Evolutionary conservation across 2,113 vertebrate genomes (phyloP).

Genomic region (Rhinoderma darwinii): DNA sequence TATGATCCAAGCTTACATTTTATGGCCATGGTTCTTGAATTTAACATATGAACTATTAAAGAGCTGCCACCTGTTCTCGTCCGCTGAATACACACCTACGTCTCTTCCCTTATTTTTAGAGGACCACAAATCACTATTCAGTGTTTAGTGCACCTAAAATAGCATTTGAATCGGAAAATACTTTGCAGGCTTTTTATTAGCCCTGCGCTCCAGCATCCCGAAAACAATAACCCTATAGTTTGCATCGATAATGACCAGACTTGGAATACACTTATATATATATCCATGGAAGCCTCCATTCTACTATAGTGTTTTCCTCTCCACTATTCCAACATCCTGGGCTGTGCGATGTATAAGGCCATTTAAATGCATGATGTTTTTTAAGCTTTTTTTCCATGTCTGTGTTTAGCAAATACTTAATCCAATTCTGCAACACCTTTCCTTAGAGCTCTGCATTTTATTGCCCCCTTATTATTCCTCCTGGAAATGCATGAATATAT

Average conservation of each 20-base stretch:
- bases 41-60: no score
- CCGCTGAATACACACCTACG: no score
- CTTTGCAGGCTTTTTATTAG: background rate
- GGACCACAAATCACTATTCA: background rate
- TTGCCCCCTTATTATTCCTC: background rate
- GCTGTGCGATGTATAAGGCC: background rate
- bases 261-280: background rate
- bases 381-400: no score
- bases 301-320: background rate
- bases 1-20: background rate
- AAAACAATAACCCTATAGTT: background rate
- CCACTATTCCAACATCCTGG: background rate
- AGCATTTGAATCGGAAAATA: background rate
- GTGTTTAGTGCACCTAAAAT: background rate
- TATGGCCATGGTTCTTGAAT: background rate
- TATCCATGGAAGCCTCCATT: background rate
- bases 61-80: no score
- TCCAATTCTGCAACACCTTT: background rate
- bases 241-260: background rate
- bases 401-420: background rate
- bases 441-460: background rate
- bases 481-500: background rate
- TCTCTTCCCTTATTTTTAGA: background rate
- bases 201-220: no score
- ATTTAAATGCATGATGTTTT: background rate